phyloP scores from a whole-genome alignment of 1,140 invertebrate species.

The Drosophila cardini region DNA sequence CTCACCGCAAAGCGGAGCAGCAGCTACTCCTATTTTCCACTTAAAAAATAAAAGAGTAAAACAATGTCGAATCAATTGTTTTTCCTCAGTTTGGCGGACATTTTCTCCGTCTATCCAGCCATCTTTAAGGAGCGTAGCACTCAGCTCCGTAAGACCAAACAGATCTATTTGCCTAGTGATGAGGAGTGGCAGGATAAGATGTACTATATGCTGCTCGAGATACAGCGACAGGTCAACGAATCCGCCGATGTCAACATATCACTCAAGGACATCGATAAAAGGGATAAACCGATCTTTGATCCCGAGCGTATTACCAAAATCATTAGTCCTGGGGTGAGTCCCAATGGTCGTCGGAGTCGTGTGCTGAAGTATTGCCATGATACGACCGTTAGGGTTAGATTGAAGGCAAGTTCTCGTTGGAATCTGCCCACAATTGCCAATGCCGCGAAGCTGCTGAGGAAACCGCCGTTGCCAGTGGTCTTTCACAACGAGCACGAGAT shows the following conservation, averaged over 20 bases:
- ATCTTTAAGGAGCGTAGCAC: slow-evolving; percentile 77
- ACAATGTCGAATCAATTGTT: slow-evolving; percentile 80
- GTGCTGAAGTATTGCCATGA: slow-evolving; percentile 58
- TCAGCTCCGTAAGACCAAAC: slow-evolving; percentile 65
- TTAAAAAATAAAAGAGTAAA: background rate
- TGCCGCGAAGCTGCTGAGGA: slow-evolving; percentile 86
- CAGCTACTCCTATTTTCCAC: slow-evolving; percentile 14
- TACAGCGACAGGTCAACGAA: slow-evolving; percentile 86
- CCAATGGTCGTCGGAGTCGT: slow-evolving; percentile 50
- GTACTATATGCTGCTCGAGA: slow-evolving; percentile 90
- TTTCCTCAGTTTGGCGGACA: slow-evolving; percentile 81
- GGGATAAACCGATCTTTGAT: slow-evolving; percentile 74
- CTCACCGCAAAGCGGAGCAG: background rate
- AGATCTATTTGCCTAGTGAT: slow-evolving; percentile 88
- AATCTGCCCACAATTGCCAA: slow-evolving; percentile 86
- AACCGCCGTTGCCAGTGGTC: slow-evolving; percentile 85
- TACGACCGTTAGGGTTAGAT: slow-evolving; percentile 56
- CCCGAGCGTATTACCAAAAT: slow-evolving; percentile 62
- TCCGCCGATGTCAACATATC: slow-evolving; percentile 60
- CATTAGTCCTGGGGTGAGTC: slow-evolving; percentile 60
- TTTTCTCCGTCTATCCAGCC: slow-evolving; percentile 84
- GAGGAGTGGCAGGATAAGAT: slow-evolving; percentile 89
- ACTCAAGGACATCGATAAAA: slow-evolving; percentile 69
- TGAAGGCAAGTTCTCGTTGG: slow-evolving; percentile 81
- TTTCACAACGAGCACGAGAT: slow-evolving; percentile 91